Conservation (phyloP, 1,140 invertebrate genomes). For the Capitella teleta region DNA sequence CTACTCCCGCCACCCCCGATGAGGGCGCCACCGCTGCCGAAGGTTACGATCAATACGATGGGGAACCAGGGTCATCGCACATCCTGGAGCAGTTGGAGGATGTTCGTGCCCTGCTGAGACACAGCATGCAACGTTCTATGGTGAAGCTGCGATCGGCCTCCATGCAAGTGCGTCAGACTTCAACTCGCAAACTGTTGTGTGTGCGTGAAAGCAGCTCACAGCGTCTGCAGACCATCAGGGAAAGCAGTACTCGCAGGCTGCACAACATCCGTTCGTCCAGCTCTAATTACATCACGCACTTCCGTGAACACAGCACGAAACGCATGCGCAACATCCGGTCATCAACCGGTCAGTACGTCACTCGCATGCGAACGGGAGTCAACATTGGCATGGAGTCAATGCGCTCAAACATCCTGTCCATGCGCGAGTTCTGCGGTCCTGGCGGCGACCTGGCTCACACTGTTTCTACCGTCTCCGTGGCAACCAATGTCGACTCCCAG, state of each 20-base stretch:
- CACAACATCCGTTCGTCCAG: conserved; percentile 18
- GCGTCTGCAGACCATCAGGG: conserved; percentile 29
- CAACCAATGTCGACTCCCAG: conserved; percentile 27
- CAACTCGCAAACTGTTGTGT: no score
- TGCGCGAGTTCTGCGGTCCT: conserved; percentile 36
- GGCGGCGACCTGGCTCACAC: conserved; percentile 33
- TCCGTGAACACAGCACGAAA: conserved; percentile 25
- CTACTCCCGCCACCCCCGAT: no score
- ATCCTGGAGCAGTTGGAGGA: no score
- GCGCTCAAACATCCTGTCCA: conserved; percentile 30
- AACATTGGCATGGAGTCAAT: conserved; percentile 26
- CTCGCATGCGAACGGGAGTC: conserved; percentile 24
- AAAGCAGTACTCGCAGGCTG: conserved; percentile 23
- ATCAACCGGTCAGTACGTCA: conserved; percentile 23
- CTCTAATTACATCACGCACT: conserved; percentile 17
- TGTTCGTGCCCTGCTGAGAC: conserved; percentile 20
- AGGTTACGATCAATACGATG: no score
- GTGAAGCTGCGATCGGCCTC: conserved; percentile 21
- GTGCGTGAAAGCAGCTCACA: no score
- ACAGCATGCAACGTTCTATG: conserved; percentile 24
- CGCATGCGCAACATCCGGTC: conserved; percentile 30
- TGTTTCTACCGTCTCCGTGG: conserved; percentile 30
- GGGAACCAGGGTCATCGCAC: no score
- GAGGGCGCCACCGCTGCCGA: no score
- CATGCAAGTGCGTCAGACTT: background rate